A percentile compares a stretch with the other conserved stretches of the same genome.
phyloP scores from a whole-genome alignment of 2,888 invertebrate genomes.

The Steromphala cineraria region DNA sequence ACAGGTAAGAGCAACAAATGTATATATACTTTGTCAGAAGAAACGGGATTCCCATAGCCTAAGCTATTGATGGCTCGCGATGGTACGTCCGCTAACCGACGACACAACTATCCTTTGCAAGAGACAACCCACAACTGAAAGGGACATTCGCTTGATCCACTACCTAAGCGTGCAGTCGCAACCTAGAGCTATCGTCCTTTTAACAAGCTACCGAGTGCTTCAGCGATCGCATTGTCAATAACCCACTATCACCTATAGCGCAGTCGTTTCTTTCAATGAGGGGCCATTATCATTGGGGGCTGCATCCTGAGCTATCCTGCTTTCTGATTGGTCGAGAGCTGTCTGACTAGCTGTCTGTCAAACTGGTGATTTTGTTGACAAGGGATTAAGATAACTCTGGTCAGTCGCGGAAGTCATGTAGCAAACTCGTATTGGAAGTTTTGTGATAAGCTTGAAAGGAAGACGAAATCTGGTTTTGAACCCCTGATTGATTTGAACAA shows the following conservation, averaged over 20 bases:
- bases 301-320: neutral
- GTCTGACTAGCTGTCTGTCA: slow-evolving; percentile 1
- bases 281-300: neutral
- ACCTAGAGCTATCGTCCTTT: neutral
- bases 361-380: slow-evolving; percentile 2
- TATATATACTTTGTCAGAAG: slow-evolving; percentile 6
- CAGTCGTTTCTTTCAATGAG: neutral
- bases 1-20: neutral
- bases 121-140: neutral
- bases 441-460: neutral
- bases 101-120: neutral
- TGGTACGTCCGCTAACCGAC: neutral
- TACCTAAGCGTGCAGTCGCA: neutral
- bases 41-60: neutral
- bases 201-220: neutral
- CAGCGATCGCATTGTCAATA: slow-evolving; percentile 13
- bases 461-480: neutral
- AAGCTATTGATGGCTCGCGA: neutral
- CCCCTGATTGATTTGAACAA: too few species aligned
- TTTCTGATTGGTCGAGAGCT: neutral
- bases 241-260: neutral
- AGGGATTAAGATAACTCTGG: slow-evolving; percentile 5
- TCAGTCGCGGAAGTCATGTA: slow-evolving; percentile 3
- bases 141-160: neutral
- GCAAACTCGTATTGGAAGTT: slow-evolving; percentile 11